Evolutionary conservation across 2,888 invertebrate genomes (phyloP).

Genomic region (Rosalia funebris): DNA sequence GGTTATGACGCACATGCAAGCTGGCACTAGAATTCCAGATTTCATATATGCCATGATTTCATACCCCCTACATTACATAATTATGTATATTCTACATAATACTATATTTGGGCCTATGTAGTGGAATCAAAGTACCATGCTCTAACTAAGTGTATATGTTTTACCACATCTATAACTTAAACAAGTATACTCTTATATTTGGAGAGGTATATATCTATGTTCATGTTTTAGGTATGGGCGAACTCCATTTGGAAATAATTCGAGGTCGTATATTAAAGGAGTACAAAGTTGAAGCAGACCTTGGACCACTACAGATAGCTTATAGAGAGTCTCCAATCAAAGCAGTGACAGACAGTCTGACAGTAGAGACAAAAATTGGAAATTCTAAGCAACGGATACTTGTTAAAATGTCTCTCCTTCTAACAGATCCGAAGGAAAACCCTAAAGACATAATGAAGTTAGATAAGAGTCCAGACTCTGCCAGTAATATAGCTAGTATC

Average conservation of each 20-base stretch:
- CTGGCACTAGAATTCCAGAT: too few species aligned
- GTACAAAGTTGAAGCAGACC: constrained; percentile 85
- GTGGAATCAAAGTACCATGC: too few species aligned
- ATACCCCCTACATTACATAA: too few species aligned
- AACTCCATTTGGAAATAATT: constrained; percentile 94
- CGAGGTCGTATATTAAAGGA: constrained; percentile 88
- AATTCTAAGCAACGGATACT: constrained; percentile 70
- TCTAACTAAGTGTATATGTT: too few species aligned
- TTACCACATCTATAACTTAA: too few species aligned
- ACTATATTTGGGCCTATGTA: too few species aligned
- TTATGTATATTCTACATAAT: too few species aligned
- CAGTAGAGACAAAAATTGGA: constrained; percentile 74
- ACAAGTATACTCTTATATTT: too few species aligned
- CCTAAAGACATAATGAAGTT: constrained; percentile 64
- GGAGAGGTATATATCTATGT: too few species aligned
- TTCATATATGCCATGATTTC: too few species aligned
- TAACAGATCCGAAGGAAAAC: constrained; percentile 54
- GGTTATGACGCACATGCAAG: too few species aligned
- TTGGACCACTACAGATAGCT: constrained; percentile 92
- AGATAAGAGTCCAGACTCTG: constrained; percentile 75
- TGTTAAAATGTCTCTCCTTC: constrained; percentile 72
- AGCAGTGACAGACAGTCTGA: constrained; percentile 63
- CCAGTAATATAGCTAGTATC: constrained; percentile 74
- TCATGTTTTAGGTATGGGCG: constrained; percentile 87
- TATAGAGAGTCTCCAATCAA: constrained; percentile 81